Conservation (phyloP, 2,888 invertebrate species). For the Ophion ellenae region DNA sequence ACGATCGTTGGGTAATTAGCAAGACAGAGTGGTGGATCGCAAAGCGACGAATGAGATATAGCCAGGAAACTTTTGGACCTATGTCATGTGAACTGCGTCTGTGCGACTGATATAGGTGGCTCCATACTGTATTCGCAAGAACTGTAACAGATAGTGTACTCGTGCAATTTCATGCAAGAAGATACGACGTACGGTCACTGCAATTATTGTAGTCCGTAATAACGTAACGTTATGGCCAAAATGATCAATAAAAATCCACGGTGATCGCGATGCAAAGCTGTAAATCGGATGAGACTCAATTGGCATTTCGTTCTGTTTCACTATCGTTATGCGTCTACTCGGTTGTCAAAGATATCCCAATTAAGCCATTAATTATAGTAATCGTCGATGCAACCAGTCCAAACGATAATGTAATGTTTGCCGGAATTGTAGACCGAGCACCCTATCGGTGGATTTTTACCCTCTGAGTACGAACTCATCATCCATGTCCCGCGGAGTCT, state of each 20-base stretch:
- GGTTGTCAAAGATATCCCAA: conserved; percentile 4
- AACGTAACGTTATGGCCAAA: neutral
- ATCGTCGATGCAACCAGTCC: neutral
- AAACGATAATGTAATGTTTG: conserved; percentile 20
- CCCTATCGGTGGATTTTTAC: neutral
- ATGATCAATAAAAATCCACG: conserved; percentile 3
- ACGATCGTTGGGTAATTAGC: conserved; percentile 49
- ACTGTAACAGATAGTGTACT: neutral
- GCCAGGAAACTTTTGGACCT: conserved; percentile 25
- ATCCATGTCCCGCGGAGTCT: too few species aligned
- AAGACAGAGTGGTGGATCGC: conserved; percentile 21
- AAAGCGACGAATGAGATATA: conserved; percentile 9
- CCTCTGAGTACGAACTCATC: neutral
- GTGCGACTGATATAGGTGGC: conserved; percentile 7
- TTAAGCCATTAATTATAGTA: conserved; percentile 26
- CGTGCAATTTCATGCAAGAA: neutral
- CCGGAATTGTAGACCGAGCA: conserved; percentile 15
- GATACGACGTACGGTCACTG: neutral
- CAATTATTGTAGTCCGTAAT: neutral
- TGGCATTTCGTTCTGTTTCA: neutral
- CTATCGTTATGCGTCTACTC: neutral
- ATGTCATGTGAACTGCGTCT: neutral
- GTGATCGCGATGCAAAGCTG: neutral
- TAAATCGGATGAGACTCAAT: neutral
- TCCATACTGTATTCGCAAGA: neutral